phyloP scores from a whole-genome alignment of 2,797 vertebrate genomes.

The Bradypodion ventrale region DNA sequence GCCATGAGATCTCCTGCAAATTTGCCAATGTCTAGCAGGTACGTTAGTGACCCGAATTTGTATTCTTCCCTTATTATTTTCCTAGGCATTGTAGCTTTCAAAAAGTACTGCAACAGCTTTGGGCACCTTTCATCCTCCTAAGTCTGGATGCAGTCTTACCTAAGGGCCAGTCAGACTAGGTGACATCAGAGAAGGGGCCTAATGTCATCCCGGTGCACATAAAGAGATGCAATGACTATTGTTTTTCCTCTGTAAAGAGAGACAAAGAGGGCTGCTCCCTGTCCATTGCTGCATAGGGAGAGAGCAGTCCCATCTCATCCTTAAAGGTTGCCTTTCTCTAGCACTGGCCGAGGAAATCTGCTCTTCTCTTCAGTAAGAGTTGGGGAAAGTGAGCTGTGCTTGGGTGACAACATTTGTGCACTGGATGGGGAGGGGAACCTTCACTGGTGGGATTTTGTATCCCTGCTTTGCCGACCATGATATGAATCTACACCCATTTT shows the following conservation, averaged over 20 bases:
- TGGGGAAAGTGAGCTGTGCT: neutral
- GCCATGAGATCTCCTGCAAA: neutral
- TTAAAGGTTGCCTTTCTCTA: neutral
- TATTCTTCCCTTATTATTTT: neutral
- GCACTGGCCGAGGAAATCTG: neutral
- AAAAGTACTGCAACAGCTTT: neutral
- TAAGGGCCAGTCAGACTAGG: too few species aligned
- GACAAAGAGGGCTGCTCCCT: neutral
- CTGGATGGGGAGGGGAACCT: neutral
- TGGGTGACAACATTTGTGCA: neutral
- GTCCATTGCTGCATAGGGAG: neutral
- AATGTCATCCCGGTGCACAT: neutral
- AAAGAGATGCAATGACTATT: neutral
- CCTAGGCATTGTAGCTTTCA: neutral
- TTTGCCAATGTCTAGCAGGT: constrained; percentile 26
- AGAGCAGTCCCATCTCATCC: neutral
- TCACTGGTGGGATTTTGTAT: neutral
- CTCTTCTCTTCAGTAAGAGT: neutral
- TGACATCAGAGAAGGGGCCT: neutral
- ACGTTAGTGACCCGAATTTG: neutral
- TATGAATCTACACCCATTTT: neutral
- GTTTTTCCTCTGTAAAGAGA: neutral
- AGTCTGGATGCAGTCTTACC: too few species aligned
- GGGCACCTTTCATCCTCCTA: too few species aligned
- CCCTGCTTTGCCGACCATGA: neutral